Conservation (phyloP, 37 sponge, comb jelly and placozoan species). For the Trichoplax adhaerens region DNA sequence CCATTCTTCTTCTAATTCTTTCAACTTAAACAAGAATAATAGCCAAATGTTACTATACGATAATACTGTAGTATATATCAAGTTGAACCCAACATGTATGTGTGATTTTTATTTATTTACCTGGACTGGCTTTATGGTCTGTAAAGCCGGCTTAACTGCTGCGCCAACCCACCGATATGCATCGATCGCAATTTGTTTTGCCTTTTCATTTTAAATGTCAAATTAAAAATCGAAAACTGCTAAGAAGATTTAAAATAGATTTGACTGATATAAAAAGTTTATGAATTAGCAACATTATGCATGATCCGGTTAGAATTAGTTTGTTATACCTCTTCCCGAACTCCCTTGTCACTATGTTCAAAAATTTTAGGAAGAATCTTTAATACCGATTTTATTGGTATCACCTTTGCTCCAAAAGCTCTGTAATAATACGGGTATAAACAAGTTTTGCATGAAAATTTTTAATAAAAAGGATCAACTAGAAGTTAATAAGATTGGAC, state of each 20-base stretch:
- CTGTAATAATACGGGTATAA: conserved; percentile 10
- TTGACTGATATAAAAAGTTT: background rate
- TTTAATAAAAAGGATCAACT: background rate
- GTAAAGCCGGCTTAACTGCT: no score
- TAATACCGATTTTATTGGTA: conserved; percentile 59
- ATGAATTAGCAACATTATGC: background rate
- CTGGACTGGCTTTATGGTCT: no score
- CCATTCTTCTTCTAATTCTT: conserved; percentile 84
- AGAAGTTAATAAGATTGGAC: background rate
- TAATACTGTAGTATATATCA: background rate
- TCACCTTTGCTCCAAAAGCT: conserved; percentile 72
- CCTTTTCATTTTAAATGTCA: no score
- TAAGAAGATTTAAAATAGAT: background rate
- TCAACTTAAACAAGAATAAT: conserved; percentile 36
- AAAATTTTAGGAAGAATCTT: conserved; percentile 45
- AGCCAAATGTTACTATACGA: conserved; percentile 4
- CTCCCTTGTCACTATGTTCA: conserved; percentile 79
- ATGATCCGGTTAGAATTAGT: background rate
- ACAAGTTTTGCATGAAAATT: background rate
- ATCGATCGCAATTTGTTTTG: conserved; percentile 49
- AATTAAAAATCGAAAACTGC: no score
- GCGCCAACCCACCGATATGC: conserved; percentile 56
- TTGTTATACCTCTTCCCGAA: conserved; percentile 52
- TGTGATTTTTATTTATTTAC: no score
- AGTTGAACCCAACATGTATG: no score